These are phyloP conservation scores for Melitaea cinxia DNA, from an alignment of 1,140 invertebrate genomes.

Conservation along the genomic window DNA sequence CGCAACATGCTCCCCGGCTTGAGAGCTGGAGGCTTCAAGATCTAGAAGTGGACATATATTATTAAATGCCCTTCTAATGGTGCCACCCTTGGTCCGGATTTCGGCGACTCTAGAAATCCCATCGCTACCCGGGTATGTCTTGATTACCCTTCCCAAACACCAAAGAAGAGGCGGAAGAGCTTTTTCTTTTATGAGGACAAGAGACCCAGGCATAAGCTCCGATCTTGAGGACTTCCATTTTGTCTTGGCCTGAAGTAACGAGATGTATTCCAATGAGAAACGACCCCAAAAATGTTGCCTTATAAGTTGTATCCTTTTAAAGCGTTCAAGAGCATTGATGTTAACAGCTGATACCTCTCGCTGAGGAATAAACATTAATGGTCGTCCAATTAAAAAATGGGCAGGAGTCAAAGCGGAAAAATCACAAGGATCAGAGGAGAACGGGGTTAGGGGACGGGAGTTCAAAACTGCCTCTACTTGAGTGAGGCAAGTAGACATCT, in stretches of 20 bases:
- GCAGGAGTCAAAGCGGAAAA: conserved; percentile 47
- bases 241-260: background rate
- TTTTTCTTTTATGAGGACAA: conserved; percentile 41
- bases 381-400: conserved; percentile 53
- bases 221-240: background rate
- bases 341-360: background rate
- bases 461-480: conserved; percentile 41
- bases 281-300: conserved; percentile 25
- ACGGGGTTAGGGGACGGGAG: conserved; percentile 35
- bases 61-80: conserved; percentile 29
- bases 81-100: conserved; percentile 28
- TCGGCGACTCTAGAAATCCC: conserved; percentile 37
- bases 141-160: conserved; percentile 27
- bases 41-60: conserved; percentile 32
- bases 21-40: conserved; percentile 17
- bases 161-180: conserved; percentile 34
- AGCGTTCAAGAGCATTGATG: background rate
- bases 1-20: conserved; percentile 21
- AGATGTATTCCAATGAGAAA: conserved; percentile 16
- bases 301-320: conserved; percentile 1
- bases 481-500: conserved; percentile 46
- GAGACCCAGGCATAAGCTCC: background rate
- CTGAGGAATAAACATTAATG: conserved; percentile 34
- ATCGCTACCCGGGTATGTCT: conserved; percentile 29
- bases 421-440: conserved; percentile 46